Evolutionary conservation across 1,140 invertebrate genomes (phyloP).

Genomic region (Penaeus indicus): DNA sequence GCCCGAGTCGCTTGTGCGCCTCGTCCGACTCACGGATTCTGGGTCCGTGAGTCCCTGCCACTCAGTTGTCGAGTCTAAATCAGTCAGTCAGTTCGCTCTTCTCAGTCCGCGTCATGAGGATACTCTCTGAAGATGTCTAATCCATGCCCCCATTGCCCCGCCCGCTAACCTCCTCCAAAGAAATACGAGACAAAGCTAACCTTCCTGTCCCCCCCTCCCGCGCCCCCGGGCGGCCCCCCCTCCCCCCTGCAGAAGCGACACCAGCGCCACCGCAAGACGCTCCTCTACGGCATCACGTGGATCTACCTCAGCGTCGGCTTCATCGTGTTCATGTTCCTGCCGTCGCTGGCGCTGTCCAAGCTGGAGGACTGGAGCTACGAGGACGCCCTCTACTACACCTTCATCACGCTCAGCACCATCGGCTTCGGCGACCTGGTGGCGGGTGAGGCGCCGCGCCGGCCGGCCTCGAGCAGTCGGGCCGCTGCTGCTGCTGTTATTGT

Average conservation of each 20-base stretch:
- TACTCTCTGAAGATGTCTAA: no score
- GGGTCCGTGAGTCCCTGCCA: background rate
- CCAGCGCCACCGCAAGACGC: conserved; percentile 48
- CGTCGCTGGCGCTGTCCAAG: conserved; percentile 72
- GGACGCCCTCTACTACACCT: conserved; percentile 74
- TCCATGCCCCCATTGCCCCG: no score
- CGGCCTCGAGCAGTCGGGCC: background rate
- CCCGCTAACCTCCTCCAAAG: no score
- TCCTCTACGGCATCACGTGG: conserved; percentile 69
- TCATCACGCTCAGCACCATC: conserved; percentile 74
- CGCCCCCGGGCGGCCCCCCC: conserved; percentile 61
- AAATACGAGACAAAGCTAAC: background rate
- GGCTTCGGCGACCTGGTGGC: conserved; percentile 74
- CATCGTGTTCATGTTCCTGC: conserved; percentile 72
- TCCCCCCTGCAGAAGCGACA: conserved; percentile 69
- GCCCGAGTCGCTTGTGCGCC: conserved; percentile 54
- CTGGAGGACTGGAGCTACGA: conserved; percentile 74
- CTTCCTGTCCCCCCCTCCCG: background rate
- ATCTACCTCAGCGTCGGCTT: conserved; percentile 71
- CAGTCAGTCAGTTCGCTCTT: no score
- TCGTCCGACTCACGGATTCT: no score
- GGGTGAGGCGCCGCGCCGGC: conserved; percentile 67
- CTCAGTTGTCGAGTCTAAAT: background rate
- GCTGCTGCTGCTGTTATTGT: background rate
- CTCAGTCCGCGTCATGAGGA: no score